Conservation (phyloP, 2,888 invertebrate species). For the Eudasyphora cyanicolor region DNA sequence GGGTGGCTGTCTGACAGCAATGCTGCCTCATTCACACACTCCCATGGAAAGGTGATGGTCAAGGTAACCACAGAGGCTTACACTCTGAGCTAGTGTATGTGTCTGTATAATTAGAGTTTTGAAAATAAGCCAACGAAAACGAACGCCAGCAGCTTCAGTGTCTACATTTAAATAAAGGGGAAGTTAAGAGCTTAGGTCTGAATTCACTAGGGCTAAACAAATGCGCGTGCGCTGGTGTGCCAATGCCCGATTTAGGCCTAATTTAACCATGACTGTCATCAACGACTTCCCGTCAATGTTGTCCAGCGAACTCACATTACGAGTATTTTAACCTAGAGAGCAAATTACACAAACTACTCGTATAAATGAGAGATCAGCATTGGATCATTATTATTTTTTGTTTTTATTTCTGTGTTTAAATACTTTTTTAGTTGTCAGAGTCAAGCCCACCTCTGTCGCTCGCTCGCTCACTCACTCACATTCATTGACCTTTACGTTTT, state of each 20-base stretch:
- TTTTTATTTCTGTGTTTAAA: background rate
- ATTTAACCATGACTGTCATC: background rate
- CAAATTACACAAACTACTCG: too few species aligned
- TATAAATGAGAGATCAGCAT: background rate
- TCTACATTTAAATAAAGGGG: slow-evolving; percentile 13
- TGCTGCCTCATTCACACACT: slow-evolving; percentile 2
- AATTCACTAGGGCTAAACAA: background rate
- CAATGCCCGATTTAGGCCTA: slow-evolving; percentile 18
- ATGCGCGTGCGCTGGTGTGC: background rate
- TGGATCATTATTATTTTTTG: background rate
- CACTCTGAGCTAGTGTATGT: background rate
- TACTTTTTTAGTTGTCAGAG: slow-evolving; percentile 18
- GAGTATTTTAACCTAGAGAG: background rate
- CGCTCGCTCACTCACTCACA: too few species aligned
- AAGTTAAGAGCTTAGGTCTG: background rate
- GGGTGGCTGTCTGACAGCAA: background rate
- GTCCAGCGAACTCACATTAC: background rate
- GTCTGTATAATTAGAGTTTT: slow-evolving; percentile 34
- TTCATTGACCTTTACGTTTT: slow-evolving; percentile 36
- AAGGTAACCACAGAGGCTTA: slow-evolving; percentile 33
- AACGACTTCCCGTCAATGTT: slow-evolving; percentile 2
- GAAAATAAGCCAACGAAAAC: background rate
- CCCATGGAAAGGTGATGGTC: slow-evolving; percentile 54
- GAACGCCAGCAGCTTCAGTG: background rate
- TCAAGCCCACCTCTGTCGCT: slow-evolving; percentile 52